Evolutionary conservation across 2,113 vertebrate genomes (phyloP), one percentile per base, ranked within the genome.

Genomic region (Oncorhynchus nerka): DNA sequence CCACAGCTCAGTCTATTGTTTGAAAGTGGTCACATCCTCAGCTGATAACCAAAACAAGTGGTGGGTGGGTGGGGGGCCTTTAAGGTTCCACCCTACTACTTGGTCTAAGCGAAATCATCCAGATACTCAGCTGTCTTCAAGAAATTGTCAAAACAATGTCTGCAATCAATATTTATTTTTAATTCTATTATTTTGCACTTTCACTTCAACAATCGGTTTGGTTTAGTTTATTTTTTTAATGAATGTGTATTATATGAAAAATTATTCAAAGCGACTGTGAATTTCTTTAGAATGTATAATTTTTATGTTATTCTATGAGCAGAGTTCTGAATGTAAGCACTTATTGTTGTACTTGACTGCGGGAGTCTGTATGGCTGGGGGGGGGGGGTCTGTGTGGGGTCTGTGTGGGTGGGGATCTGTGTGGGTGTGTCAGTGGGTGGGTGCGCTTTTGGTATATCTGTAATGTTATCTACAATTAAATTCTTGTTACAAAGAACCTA

Each of bases 291-390:
- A 90, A 86, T 87, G 88, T 89, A 51, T 3, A 79, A 81, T 28
- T 80, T 55, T 70, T 1, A 7, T 77, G 30, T 78, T 71, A 28
- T 81, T 55, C 64, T 39, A 77, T 69, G 39, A 77, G 49, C 82
- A 34, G 74, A 72, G n/a, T 24, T 81, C 74, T 74, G 12, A 77
- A 39, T 67, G 30, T 87, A 77, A 83, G 26, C 81, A 79, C 75
- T 30, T 89, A 86, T 85, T 91, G 89, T 91, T 90, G 70, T 89
- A 90, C 75, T 79, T 77, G 59, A 61, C 59, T 61, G 20, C 5
- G 1, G 19, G 28, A 1, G 3, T 9, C 20, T 74, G 57, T 64
- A 32, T 64, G 59, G 32, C 5, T 64, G 30, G 64, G 20, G 64
- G 30, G 61, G n/a, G 61, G 20, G 57, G 32, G 71, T 1, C 24